Base-by-base conservation (phyloP, 2,888 invertebrate species). In the Nemurella pictetii region DNA sequence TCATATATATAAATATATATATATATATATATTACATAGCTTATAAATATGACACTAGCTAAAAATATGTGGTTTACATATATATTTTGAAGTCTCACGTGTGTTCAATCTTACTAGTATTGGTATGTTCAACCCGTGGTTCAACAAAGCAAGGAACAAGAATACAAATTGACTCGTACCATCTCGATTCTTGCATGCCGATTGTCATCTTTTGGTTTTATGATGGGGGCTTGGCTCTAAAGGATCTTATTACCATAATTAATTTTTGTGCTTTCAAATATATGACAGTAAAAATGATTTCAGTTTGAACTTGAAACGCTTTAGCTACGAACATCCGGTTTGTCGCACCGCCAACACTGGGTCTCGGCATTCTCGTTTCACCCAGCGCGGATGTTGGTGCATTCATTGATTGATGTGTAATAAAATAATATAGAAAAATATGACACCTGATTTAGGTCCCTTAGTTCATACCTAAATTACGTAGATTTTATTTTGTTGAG, bases 31-130 rank as follows among this genome's bases (percentile, higher is more conserved):
- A 85, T 73, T 32, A n/a, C n/a, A n/a, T n/a, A n/a, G n/a, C n/a
- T n/a, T 85, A 73, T 85, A 81, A 72, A 73, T 84, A 78, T 85
- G 32, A 85, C 26, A 74, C 29, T 85, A 80, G 55, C 29, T 85
- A 82, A 82, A n/a, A 85, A 85, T 85, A 35, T 85, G 80, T 85
- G 29, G 78, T 36, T 85, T 85, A 83, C 55, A 74, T 85, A 83
- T 85, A 74, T 85, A 83, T 83, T 55, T 72, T 55, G 35, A 35
- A 35, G 35, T 35, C 5, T n/a, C n/a, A n/a, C n/a, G n/a, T n/a
- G n/a, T n/a, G n/a, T n/a, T n/a, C n/a, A n/a, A n/a, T n/a, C n/a
- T n/a, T n/a, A n/a, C n/a, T n/a, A n/a, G n/a, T n/a, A n/a, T n/a
- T n/a, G n/a, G n/a, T n/a, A n/a, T n/a, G n/a, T n/a, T n/a, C n/a